Percentiles rank a stretch among this genome's conserved stretches.
phyloP scores from a whole-genome alignment of 1,140 invertebrate species.

The Myzus persicae region DNA sequence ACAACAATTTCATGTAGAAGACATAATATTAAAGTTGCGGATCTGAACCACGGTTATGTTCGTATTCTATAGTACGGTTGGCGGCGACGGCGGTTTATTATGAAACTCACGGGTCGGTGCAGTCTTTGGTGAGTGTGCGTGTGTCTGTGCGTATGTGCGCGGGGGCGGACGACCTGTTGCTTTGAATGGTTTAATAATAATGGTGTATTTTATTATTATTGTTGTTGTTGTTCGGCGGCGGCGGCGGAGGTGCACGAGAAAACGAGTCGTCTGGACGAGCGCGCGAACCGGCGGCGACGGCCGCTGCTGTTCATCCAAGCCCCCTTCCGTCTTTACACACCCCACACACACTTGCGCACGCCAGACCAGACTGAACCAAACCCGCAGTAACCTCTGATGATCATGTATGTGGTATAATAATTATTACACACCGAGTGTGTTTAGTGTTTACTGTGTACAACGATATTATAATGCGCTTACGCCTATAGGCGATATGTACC shows the following conservation, averaged over 20 bases:
- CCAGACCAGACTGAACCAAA: background rate
- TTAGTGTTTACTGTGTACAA: background rate
- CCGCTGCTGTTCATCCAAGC: background rate
- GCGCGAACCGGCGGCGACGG: background rate
- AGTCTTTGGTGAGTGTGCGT: background rate
- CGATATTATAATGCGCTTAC: constrained; percentile 4
- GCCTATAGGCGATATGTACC: background rate
- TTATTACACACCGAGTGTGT: background rate
- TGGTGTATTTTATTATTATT: constrained; percentile 36
- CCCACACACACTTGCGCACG: background rate
- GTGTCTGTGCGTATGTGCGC: background rate
- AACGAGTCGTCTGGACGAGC: background rate
- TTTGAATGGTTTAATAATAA: background rate
- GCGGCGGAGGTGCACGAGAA: background rate
- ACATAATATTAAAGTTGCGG: background rate
- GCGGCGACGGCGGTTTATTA: background rate
- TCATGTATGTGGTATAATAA: background rate
- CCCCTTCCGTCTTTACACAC: background rate
- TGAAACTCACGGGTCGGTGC: background rate
- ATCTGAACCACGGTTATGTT: too few relatives aligned
- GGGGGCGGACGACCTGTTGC: constrained; percentile 38
- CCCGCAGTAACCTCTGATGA: background rate
- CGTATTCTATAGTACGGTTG: too few relatives aligned
- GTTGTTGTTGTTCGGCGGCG: background rate
- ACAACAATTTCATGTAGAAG: background rate